Conservation (phyloP, 2,797 vertebrate genomes). For the Ceyx erithaca region DNA sequence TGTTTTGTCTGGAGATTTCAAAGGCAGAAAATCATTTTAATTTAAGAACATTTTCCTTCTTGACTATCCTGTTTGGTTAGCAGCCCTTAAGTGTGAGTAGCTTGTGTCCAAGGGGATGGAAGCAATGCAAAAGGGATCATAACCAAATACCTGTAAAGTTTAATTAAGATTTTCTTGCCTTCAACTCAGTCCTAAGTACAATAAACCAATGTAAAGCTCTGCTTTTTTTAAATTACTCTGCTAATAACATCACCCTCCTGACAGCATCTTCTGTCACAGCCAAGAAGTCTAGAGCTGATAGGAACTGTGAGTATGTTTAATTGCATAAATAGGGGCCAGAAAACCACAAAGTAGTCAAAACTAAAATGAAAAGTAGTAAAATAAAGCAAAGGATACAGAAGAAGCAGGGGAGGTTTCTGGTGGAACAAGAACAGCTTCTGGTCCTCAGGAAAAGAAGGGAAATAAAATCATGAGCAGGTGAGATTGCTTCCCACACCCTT, state of each 20-base stretch:
- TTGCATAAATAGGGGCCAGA: not conserved
- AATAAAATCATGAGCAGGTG: not conserved
- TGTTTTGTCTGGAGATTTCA: not conserved
- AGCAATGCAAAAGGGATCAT: not conserved
- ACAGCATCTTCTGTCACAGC: not conserved
- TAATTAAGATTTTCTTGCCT: not conserved
- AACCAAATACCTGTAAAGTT: not conserved
- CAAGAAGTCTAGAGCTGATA: not conserved
- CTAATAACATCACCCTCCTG: not conserved
- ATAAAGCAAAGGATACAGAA: not conserved
- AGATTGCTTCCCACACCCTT: not conserved
- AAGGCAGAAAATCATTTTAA: not conserved
- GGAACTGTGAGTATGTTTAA: not conserved
- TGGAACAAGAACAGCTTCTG: not conserved
- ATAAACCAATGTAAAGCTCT: not conserved
- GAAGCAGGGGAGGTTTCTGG: not conserved
- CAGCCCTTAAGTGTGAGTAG: not conserved
- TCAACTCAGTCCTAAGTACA: not conserved
- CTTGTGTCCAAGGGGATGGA: not conserved
- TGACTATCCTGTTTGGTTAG: slow-evolving; percentile 4
- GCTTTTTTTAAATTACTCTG: not conserved
- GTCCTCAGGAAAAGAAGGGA: not conserved
- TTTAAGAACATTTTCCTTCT: not conserved
- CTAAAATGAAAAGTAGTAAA: not conserved
- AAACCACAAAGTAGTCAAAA: not conserved